phyloP scores from a whole-genome alignment of 2,888 invertebrate genomes.

The Antheraea yamamai region DNA sequence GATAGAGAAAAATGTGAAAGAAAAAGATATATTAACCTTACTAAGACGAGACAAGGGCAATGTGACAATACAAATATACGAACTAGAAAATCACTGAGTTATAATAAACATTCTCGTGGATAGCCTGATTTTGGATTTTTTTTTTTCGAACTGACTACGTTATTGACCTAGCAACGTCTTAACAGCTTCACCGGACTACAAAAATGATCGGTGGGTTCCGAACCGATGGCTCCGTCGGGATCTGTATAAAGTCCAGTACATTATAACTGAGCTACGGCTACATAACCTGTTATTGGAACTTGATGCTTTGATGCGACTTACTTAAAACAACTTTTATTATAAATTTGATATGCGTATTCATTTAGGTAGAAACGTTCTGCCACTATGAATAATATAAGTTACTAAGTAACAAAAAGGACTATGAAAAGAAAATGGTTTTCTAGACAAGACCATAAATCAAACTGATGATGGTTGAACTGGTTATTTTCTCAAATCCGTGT shows the following conservation, averaged over 20 bases:
- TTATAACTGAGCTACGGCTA: too few species aligned
- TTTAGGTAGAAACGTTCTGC: background rate
- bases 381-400: background rate
- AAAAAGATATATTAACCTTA: background rate
- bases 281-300: background rate
- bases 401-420: background rate
- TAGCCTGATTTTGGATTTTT: too few species aligned
- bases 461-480: slow-evolving; percentile 42
- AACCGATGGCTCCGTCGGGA: too few species aligned
- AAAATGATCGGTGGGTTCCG: too few species aligned
- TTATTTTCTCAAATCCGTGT: slow-evolving; percentile 59
- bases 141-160: too few species aligned
- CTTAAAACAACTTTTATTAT: background rate
- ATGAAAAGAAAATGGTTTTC: slow-evolving; percentile 14
- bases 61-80: background rate
- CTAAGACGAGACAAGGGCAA: background rate
- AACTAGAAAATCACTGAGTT: background rate
- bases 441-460: slow-evolving; percentile 55
- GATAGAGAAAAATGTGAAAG: background rate
- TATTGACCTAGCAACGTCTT: too few species aligned
- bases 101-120: background rate
- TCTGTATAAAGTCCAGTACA: too few species aligned
- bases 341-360: background rate
- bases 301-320: too few species aligned
- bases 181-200: too few species aligned